Percentiles rank a stretch among this genome's conserved stretches.
Conservation (phyloP, 2,113 vertebrate species). For the Prietella phreatophila region DNA sequence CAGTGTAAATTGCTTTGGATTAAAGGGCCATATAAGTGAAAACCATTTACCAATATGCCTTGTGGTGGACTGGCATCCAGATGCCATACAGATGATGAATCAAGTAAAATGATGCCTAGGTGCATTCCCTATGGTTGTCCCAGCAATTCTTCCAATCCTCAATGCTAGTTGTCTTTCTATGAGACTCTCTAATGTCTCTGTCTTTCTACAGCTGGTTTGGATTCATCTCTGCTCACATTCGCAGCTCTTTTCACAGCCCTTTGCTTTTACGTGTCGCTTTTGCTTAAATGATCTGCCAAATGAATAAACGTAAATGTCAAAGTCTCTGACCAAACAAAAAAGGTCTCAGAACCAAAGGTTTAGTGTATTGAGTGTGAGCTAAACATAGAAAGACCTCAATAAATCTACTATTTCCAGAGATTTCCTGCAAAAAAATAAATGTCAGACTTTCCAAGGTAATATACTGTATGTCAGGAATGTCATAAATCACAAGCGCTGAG, state of each 20-base stretch:
- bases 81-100: neutral
- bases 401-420: conserved; percentile 38
- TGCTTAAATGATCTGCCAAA: conserved; percentile 28
- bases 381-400: conserved; percentile 36
- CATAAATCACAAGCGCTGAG: conserved; percentile 51
- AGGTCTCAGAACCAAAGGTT: conserved; percentile 20
- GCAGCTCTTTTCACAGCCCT: neutral
- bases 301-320: conserved; percentile 24
- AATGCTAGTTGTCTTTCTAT: neutral
- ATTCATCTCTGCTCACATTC: neutral
- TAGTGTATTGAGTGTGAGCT: conserved; percentile 25
- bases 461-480: conserved; percentile 39
- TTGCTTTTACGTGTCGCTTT: neutral
- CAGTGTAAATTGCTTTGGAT: no score
- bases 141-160: neutral
- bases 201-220: neutral
- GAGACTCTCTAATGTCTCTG: no score
- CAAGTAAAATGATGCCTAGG: neutral
- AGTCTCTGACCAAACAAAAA: conserved; percentile 14
- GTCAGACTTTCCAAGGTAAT: conserved; percentile 50
- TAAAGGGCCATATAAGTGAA: no score
- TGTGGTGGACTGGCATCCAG: neutral
- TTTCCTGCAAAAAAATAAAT: conserved; percentile 50
- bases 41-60: neutral
- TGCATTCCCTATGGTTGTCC: neutral